phyloP scores from a whole-genome alignment of 2,888 invertebrate species.

The Caenorhabditis panamensis region DNA sequence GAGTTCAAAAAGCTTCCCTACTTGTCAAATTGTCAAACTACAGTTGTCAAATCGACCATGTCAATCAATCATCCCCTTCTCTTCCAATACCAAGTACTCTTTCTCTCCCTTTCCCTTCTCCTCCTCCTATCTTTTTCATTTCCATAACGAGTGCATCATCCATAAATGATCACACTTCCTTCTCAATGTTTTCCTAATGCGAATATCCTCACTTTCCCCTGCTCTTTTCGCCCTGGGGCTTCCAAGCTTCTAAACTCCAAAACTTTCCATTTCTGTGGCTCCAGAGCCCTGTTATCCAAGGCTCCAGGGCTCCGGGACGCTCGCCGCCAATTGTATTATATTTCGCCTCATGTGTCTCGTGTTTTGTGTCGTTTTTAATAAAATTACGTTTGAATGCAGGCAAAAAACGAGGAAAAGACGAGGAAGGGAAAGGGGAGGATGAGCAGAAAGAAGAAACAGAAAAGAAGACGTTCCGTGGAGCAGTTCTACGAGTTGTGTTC shows the following conservation, averaged over 20 bases:
- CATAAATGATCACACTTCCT: too few relatives aligned
- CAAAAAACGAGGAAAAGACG: neutral
- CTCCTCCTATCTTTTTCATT: constrained; percentile 2
- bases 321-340: constrained; percentile 27
- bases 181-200: constrained; percentile 30
- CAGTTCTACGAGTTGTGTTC: too few relatives aligned
- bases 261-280: constrained; percentile 18
- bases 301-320: too few relatives aligned
- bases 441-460: neutral
- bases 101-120: neutral
- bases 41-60: too few relatives aligned
- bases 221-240: neutral
- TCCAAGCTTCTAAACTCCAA: neutral
- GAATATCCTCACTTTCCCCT: neutral
- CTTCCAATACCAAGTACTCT: neutral
- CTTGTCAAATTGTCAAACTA: too few relatives aligned
- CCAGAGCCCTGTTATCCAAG: too few relatives aligned
- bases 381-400: constrained; percentile 5
- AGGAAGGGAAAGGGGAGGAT: neutral
- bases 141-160: too few relatives aligned
- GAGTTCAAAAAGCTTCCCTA: neutral
- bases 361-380: constrained; percentile 23
- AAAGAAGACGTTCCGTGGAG: too few relatives aligned
- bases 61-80: neutral
- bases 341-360: neutral